Percentiles rank a stretch among this genome's conserved stretches.
phyloP scores from a whole-genome alignment of 2,113 vertebrate species.

The Colossoma macropomum region DNA sequence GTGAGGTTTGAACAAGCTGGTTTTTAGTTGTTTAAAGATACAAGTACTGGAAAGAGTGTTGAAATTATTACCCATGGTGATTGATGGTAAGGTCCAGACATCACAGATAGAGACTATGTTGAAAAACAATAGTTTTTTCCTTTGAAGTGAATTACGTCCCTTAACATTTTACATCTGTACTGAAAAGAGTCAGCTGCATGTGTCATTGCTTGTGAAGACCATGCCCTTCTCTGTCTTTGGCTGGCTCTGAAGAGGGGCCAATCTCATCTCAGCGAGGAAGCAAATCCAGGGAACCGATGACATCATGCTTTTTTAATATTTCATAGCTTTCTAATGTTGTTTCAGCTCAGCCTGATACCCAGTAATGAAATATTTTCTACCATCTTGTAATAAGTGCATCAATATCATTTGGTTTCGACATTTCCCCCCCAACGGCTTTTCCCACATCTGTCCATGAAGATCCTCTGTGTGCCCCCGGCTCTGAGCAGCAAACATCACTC shows the following conservation, averaged over 20 bases:
- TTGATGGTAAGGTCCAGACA: background rate
- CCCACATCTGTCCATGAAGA: constrained; percentile 1
- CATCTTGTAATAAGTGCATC: constrained; percentile 20
- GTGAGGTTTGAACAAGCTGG: no score
- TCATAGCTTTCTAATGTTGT: constrained; percentile 28
- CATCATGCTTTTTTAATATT: constrained; percentile 40
- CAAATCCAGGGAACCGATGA: constrained; percentile 39
- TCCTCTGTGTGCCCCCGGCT: constrained; percentile 1
- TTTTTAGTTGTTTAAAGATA: background rate
- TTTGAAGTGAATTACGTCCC: background rate
- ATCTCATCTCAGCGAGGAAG: background rate
- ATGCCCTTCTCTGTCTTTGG: background rate
- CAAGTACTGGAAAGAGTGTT: background rate
- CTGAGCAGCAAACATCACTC: background rate
- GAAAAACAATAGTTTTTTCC: background rate
- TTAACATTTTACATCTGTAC: background rate
- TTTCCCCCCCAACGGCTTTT: background rate
- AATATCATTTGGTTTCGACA: constrained; percentile 21
- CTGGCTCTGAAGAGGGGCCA: background rate
- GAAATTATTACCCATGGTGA: background rate
- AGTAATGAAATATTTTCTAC: constrained; percentile 12
- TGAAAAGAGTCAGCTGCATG: background rate
- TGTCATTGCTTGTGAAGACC: background rate
- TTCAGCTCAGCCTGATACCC: constrained; percentile 23
- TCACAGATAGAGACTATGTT: background rate